Evolutionary conservation across 23 tunicate genomes (phyloP).

Genomic region (Ascidia mentula): DNA sequence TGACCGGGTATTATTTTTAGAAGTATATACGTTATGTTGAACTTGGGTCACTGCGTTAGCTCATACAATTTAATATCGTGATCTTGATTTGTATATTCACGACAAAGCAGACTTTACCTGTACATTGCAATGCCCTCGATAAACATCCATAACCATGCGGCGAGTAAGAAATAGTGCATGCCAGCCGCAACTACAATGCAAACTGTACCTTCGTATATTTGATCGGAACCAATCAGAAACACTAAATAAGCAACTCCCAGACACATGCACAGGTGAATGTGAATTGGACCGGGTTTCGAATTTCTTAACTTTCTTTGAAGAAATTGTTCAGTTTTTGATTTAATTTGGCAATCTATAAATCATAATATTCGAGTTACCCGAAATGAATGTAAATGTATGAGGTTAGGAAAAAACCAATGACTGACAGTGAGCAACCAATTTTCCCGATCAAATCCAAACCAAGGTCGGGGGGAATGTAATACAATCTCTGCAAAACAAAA

Average conservation of each 20-base stretch:
- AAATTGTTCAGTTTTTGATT: background rate
- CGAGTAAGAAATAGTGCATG: constrained; percentile 28
- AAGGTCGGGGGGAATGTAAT: constrained; percentile 17
- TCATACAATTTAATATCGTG: too few relatives aligned
- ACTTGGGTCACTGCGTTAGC: too few relatives aligned
- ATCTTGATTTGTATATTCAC: too few relatives aligned
- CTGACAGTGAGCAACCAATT: constrained; percentile 30
- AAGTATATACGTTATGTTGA: too few relatives aligned
- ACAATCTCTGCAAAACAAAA: constrained; percentile 1
- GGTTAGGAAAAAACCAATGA: constrained; percentile 19
- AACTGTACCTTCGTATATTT: background rate
- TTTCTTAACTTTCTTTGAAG: constrained; percentile 18
- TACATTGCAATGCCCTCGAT: constrained; percentile 39
- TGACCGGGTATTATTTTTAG: too few relatives aligned
- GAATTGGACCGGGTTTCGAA: constrained; percentile 30
- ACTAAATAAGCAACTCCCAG: background rate
- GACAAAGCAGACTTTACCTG: too few relatives aligned
- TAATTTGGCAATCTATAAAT: background rate
- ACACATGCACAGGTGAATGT: constrained; percentile 27
- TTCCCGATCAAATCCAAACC: constrained; percentile 26
- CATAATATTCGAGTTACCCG: background rate
- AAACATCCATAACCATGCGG: constrained; percentile 47
- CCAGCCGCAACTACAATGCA: constrained; percentile 29
- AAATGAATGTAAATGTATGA: constrained; percentile 3
- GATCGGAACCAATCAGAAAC: constrained; percentile 20